These are phyloP conservation scores for Dexiosoma caninum DNA, from an alignment of 2,888 invertebrate genomes.

Conservation along the genomic window DNA sequence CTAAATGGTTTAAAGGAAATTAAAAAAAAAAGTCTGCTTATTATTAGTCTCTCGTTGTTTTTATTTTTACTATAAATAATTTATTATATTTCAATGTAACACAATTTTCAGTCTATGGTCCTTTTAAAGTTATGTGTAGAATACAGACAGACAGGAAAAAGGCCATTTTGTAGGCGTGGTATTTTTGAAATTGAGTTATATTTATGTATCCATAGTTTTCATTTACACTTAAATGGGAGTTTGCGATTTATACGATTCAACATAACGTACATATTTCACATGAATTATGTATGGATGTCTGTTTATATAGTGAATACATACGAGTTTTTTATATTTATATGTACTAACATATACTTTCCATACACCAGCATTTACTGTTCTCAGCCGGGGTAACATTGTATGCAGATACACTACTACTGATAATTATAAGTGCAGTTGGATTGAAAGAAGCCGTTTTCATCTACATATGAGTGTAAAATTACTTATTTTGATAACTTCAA, in stretches of 20 bases:
- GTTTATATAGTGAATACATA: background rate
- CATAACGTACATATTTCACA: constrained; percentile 40
- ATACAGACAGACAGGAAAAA: background rate
- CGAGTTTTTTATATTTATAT: background rate
- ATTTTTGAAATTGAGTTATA: constrained; percentile 50
- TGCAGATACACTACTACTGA: background rate
- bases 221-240: constrained; percentile 44
- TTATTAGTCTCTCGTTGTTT: background rate
- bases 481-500: too few species aligned
- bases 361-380: background rate
- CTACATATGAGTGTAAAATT: too few species aligned
- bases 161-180: constrained; percentile 40
- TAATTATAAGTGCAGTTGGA: background rate
- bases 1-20: background rate
- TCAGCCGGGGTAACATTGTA: constrained; percentile 7
- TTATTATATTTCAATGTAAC: background rate
- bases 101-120: background rate
- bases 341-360: background rate
- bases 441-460: too few species aligned
- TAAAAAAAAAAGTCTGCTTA: background rate
- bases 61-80: background rate
- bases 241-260: constrained; percentile 40
- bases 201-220: constrained; percentile 40
- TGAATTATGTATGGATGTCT: background rate
- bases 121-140: background rate